phyloP scores from a whole-genome alignment of 2,113 vertebrate species.

The Australoheros scitulus region DNA sequence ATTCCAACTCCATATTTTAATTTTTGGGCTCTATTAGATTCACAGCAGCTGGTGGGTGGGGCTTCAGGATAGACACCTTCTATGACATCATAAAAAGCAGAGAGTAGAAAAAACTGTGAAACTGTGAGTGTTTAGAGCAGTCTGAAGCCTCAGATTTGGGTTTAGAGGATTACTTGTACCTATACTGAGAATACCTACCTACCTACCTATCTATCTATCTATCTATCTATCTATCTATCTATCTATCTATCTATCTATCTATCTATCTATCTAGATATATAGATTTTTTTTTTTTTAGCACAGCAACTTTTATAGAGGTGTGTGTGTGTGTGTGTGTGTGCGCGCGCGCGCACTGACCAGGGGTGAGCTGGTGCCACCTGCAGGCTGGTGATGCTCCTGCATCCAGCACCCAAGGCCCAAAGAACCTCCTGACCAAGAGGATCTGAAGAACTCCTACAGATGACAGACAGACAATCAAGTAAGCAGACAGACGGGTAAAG shows the following conservation, averaged over 20 bases:
- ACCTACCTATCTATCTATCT: too few relatives aligned
- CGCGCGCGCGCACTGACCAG: conserved; percentile 80
- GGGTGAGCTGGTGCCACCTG: conserved; percentile 91
- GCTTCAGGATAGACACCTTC: neutral
- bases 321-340: neutral
- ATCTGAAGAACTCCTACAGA: conserved; percentile 43
- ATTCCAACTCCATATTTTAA: too few relatives aligned
- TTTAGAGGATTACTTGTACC: neutral
- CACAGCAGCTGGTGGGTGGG: neutral
- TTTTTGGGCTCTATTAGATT: neutral
- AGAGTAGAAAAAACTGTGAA: neutral
- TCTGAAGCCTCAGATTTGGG: neutral
- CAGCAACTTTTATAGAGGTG: too few relatives aligned
- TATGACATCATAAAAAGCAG: neutral
- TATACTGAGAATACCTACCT: too few relatives aligned
- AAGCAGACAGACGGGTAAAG: neutral
- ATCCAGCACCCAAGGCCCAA: conserved; percentile 93
- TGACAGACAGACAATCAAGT: neutral
- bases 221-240: too few relatives aligned
- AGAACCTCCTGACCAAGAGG: conserved; percentile 84
- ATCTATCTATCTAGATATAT: too few relatives aligned
- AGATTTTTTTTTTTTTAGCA: too few relatives aligned
- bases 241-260: too few relatives aligned
- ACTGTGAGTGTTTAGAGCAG: neutral
- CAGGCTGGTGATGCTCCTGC: conserved; percentile 90